A percentile compares a stretch with the other conserved stretches of the same genome.
These are phyloP conservation scores for Neodon shergylaensis DNA, from an alignment of 2,113 vertebrate genomes.

Conservation along the genomic window DNA sequence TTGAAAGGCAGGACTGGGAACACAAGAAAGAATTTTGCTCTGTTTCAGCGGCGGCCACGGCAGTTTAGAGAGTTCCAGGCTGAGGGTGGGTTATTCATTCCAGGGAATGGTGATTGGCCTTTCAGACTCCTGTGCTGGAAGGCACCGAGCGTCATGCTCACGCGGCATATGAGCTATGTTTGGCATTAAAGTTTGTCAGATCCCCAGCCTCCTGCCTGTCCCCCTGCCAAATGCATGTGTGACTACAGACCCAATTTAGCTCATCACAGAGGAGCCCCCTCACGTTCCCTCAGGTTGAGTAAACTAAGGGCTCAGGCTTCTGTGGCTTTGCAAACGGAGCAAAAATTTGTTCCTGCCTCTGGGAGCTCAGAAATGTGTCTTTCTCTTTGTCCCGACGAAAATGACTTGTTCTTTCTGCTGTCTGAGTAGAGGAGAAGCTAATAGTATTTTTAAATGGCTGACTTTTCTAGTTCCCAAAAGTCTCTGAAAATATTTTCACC, in stretches of 20 bases:
- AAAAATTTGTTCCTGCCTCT: constrained; percentile 44
- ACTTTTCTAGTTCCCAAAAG: constrained; percentile 33
- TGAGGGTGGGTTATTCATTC: background rate
- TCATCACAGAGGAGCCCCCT: background rate
- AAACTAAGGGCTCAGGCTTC: constrained; percentile 31
- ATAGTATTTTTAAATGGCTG: constrained; percentile 4
- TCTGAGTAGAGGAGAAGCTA: constrained; percentile 25
- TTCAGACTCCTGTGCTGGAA: constrained; percentile 9
- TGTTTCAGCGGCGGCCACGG: background rate
- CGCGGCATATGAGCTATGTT: background rate
- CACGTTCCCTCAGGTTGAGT: background rate
- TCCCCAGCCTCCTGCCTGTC: background rate
- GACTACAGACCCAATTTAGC: background rate
- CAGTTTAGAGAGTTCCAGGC: background rate
- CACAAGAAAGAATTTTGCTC: background rate
- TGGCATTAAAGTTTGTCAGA: background rate
- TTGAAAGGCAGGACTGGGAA: background rate
- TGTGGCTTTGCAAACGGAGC: background rate
- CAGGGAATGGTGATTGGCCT: background rate
- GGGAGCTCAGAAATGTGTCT: background rate
- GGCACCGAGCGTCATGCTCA: background rate
- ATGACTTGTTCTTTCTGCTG: constrained; percentile 30
- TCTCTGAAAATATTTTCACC: constrained; percentile 38
- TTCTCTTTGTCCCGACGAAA: constrained; percentile 36
- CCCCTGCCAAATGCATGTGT: background rate